A percentile compares a stretch with the other conserved stretches of the same genome.
phyloP scores from a whole-genome alignment of 2,888 invertebrate species.

The Idaea aversata region DNA sequence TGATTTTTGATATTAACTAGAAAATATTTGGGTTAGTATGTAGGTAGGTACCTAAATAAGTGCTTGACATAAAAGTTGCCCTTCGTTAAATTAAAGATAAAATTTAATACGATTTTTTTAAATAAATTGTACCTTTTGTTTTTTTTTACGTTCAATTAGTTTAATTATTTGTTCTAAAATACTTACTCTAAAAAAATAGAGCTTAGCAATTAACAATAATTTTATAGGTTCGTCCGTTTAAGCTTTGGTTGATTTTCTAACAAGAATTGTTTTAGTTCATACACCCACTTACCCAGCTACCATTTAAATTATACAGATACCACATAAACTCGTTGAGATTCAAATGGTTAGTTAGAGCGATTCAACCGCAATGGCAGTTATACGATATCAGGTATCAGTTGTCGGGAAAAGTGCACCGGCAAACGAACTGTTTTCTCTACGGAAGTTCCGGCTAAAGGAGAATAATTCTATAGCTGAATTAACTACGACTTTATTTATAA shows the following conservation, averaged over 20 bases:
- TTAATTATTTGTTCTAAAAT: too few relatives aligned
- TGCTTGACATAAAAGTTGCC: background rate
- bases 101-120: too few relatives aligned
- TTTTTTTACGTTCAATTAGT: too few relatives aligned
- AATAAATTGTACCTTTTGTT: too few relatives aligned
- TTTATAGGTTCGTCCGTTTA: background rate
- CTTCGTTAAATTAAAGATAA: background rate
- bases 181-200: too few relatives aligned
- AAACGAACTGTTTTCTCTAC: conserved; percentile 48
- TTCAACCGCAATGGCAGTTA: conserved; percentile 35
- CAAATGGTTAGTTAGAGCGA: conserved; percentile 13
- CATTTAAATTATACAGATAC: background rate
- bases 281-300: background rate
- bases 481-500: too few relatives aligned
- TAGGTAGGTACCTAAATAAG: background rate
- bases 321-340: conserved; percentile 6
- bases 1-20: background rate
- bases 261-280: background rate
- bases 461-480: background rate
- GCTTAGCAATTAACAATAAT: background rate
- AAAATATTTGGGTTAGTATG: background rate
- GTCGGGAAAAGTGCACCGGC: conserved; percentile 34
- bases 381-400: conserved; percentile 49
- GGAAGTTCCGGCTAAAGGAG: conserved; percentile 52
- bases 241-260: background rate